Conservation (phyloP, 2,797 vertebrate genomes). For the Pipistrellus pipistrellus region DNA sequence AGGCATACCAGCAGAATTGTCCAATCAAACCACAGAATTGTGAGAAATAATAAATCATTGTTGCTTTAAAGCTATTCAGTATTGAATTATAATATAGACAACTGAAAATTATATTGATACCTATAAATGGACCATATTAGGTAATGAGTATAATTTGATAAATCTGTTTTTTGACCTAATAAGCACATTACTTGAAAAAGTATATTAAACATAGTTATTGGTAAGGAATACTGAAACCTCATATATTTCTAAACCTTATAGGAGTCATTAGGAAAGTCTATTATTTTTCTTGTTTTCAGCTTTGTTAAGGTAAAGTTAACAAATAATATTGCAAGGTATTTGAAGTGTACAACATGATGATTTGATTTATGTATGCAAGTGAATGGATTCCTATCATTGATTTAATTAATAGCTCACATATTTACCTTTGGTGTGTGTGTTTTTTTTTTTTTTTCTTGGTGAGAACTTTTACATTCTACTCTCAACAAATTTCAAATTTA, state of each 20-base stretch:
- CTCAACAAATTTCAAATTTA: not conserved
- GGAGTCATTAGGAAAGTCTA: not conserved
- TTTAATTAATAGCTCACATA: not conserved
- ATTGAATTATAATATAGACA: not conserved
- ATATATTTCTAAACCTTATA: not conserved
- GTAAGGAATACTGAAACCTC: not conserved
- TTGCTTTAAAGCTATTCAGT: not conserved
- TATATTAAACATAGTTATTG: not conserved
- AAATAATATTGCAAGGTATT: not conserved
- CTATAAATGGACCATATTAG: not conserved
- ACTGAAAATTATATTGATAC: not conserved
- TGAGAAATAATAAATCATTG: not conserved
- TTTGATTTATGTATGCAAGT: not conserved
- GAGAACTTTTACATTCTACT: not conserved
- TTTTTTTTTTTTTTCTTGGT: not conserved
- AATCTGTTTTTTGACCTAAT: conserved; percentile 14
- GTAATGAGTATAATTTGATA: not conserved
- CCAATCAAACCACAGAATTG: too few species aligned
- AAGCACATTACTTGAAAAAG: not conserved
- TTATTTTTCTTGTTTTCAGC: not conserved
- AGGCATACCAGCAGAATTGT: not conserved
- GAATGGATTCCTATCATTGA: not conserved
- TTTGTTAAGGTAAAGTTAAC: not conserved
- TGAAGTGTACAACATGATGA: not conserved
- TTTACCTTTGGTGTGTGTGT: not conserved